Base-by-base conservation (phyloP, 37 sponge, comb jelly and placozoan species). In the Ephydatia muelleri region DNA sequence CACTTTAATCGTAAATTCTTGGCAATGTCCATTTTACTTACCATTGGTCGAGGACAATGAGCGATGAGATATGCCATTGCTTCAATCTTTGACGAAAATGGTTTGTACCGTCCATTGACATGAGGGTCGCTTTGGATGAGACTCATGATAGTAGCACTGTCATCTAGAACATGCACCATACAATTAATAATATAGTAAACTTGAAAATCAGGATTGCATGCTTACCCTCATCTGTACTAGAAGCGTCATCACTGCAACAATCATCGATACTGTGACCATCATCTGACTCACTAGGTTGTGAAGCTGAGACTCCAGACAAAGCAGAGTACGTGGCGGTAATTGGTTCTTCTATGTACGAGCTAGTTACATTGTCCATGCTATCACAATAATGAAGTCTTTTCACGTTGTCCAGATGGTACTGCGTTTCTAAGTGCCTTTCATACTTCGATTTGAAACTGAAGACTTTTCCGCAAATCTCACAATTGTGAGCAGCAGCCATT, bases 141-240 rank as follows among this genome's bases (percentile, higher is more conserved):
- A 11, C 57, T 57, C 16, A 57, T 13, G 16, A 13, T 57, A 57
- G 57, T 11, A 4, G 6, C 57, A 11, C 57, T 11, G 57, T 11
- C 57, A 57, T 13, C 57, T 57, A 57, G 57, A 13, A 11, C 16
- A 57, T 11, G 14, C 16, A 57, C 57, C 16, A 13, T 57, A 57
- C 6, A 13, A 57, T 57, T 43, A 43, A 43, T 43, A 43, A 8
- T 43, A 43, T 43, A 43, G 57, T 11, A 57, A 13, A 4, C 57
- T 57, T 57, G 6, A 4, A 57, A 4, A 57, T 13, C 57, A 57
- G 57, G 57, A 57, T 11, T 4, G 16, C 57, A 57, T 4, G 19
- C 57, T 57, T 57, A 57, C 57, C 57, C 57, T 57, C 57, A 57
- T 57, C 57, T 57, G 57, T 57, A 57, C 57, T 57, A 57, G 57